These are phyloP conservation scores for Suricata suricatta DNA, from an alignment of 2,113 vertebrate genomes.

Conservation along the genomic window DNA sequence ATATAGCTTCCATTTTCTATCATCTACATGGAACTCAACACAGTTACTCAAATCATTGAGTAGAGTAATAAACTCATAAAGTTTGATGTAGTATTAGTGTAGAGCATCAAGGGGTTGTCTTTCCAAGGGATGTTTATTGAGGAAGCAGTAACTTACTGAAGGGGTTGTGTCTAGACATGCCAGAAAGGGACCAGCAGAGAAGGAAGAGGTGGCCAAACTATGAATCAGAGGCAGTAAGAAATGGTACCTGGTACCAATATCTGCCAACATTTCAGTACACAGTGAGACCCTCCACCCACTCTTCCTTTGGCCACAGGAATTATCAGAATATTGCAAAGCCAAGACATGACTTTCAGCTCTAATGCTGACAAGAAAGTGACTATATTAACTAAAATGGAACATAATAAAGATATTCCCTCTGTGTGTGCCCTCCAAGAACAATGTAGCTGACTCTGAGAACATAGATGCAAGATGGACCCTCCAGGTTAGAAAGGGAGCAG, in stretches of 20 bases:
- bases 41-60: neutral
- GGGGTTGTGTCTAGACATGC: neutral
- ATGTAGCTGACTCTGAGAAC: neutral
- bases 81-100: neutral
- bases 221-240: neutral
- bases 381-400: neutral
- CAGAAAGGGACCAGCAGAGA: neutral
- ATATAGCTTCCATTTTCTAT: neutral
- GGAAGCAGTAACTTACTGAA: neutral
- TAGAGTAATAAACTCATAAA: neutral
- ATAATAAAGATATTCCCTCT: neutral
- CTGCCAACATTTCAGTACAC: neutral
- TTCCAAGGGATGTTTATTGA: neutral
- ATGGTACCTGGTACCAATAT: rapidly evolving
- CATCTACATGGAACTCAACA: neutral
- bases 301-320: neutral
- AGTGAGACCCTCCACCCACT: neutral
- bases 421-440: neutral
- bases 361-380: neutral
- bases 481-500: neutral
- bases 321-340: neutral
- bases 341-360: neutral
- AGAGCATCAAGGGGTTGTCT: neutral
- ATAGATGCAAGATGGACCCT: neutral
- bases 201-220: neutral